A percentile compares a stretch with the other conserved stretches of the same genome.
These are phyloP conservation scores for Nymphalis c-album DNA, from an alignment of 2,888 invertebrate species.

Conservation along the genomic window DNA sequence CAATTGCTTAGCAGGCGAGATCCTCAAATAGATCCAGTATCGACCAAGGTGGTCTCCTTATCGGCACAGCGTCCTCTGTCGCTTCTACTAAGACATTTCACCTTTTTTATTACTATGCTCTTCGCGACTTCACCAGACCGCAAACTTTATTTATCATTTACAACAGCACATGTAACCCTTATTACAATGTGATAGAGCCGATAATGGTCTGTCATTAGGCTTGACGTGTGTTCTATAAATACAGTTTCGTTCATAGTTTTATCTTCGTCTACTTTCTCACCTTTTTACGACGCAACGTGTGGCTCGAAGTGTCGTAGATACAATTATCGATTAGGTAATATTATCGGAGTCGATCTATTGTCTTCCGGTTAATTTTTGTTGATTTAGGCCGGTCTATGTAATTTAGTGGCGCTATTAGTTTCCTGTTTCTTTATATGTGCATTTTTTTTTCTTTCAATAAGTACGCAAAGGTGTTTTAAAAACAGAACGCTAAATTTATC, in stretches of 20 bases:
- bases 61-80: constrained; percentile 70
- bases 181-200: constrained; percentile 19
- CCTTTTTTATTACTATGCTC: constrained; percentile 78
- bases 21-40: constrained; percentile 64
- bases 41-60: constrained; percentile 78
- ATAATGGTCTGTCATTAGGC: constrained; percentile 25
- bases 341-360: constrained; percentile 76
- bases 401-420: constrained; percentile 64
- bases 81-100: constrained; percentile 79
- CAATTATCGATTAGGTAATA: constrained; percentile 81
- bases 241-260: constrained; percentile 58
- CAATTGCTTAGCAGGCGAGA: constrained; percentile 65
- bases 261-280: constrained; percentile 79
- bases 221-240: constrained; percentile 14
- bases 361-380: constrained; percentile 79
- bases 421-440: constrained; percentile 49
- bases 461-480: not conserved
- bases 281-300: constrained; percentile 79
- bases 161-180: constrained; percentile 29
- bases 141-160: constrained; percentile 39
- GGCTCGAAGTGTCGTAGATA: constrained; percentile 79
- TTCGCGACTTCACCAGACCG: constrained; percentile 70
- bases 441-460: not conserved
- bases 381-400: constrained; percentile 69
- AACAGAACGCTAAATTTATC: constrained; percentile 3